Evolutionary conservation across 2,113 vertebrate genomes (phyloP).

Genomic region (Mustelus asterias): DNA sequence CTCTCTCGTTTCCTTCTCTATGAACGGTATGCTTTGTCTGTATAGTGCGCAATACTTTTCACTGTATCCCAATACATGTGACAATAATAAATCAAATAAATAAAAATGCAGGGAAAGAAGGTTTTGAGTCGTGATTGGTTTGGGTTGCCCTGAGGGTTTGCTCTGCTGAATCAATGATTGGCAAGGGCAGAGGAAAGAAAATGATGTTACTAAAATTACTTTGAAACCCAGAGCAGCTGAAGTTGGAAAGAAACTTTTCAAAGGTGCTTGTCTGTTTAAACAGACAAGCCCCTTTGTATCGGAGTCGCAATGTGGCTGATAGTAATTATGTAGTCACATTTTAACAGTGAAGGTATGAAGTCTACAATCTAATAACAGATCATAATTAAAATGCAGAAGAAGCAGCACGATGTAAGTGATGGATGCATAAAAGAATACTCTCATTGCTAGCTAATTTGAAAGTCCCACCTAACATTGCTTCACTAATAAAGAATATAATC

Average conservation of each 20-base stretch:
- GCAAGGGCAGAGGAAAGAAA: background rate
- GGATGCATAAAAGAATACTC: background rate
- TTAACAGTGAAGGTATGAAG: background rate
- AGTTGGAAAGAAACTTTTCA: background rate
- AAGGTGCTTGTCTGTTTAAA: background rate
- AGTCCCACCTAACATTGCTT: conserved; percentile 15
- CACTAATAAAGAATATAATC: conserved; percentile 17
- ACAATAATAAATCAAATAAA: no score
- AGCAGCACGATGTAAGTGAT: background rate
- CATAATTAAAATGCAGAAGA: background rate
- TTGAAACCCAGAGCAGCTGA: background rate
- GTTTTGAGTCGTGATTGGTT: background rate
- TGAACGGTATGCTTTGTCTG: no score
- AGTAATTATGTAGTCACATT: background rate
- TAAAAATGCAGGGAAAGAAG: background rate
- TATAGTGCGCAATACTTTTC: no score
- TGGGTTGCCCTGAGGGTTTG: background rate
- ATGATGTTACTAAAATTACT: background rate
- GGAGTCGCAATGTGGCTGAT: background rate
- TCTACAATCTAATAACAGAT: background rate
- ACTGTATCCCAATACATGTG: no score
- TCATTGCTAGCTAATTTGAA: background rate
- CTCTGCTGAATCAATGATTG: background rate
- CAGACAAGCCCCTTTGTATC: background rate
- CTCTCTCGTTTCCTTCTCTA: no score